Evolutionary conservation across 2,888 invertebrate genomes (phyloP).

Genomic region (Tipula unca): DNA sequence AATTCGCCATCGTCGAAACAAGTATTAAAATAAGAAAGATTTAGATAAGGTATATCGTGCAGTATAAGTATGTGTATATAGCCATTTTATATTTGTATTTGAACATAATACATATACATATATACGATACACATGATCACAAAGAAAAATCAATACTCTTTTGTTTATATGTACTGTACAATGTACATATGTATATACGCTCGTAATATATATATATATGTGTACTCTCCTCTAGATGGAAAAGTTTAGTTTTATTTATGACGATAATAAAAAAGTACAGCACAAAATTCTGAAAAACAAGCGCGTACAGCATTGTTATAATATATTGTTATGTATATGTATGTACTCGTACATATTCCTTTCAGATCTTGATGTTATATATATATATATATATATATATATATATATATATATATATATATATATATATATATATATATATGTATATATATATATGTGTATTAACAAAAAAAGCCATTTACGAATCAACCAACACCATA

Average conservation of each 20-base stretch:
- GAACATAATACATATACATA: not conserved
- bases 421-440: too few species aligned
- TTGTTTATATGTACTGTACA: not conserved
- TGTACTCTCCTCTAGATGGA: not conserved
- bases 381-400: too few species aligned
- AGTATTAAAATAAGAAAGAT: too few species aligned
- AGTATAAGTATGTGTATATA: too few species aligned
- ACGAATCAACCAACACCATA: constrained; percentile 8
- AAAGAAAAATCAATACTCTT: not conserved
- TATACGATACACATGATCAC: too few species aligned
- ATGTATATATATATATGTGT: too few species aligned
- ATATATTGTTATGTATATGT: not conserved
- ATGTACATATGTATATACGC: not conserved
- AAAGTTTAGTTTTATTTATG: not conserved
- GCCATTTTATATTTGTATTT: not conserved
- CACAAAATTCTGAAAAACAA: not conserved
- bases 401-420: too few species aligned
- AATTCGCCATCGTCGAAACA: too few species aligned
- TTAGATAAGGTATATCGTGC: too few species aligned
- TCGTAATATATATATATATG: not conserved
- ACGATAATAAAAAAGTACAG: not conserved
- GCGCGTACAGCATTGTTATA: not conserved
- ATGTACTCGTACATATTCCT: not conserved
- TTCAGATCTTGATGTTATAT: not conserved
- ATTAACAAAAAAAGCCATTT: not conserved